phyloP scores from a whole-genome alignment of 2,113 vertebrate genomes.

The Speoplatyrhinus poulsoni region DNA sequence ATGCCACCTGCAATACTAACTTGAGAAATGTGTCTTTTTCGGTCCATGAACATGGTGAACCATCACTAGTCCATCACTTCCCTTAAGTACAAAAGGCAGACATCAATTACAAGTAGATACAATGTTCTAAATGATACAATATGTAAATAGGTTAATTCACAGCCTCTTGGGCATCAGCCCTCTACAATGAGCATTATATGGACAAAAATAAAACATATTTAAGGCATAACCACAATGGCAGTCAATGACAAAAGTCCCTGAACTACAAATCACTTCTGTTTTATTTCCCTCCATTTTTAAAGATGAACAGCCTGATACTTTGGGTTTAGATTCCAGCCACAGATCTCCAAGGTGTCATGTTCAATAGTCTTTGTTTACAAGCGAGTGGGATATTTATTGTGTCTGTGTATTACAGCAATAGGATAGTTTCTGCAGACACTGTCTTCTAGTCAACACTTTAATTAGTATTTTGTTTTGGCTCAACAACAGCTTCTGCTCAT shows the following conservation, averaged over 20 bases:
- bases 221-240: conserved; percentile 12
- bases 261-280: conserved; percentile 15
- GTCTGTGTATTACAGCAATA: conserved; percentile 45
- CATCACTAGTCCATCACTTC: too few relatives aligned
- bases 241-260: conserved; percentile 7
- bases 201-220: background rate
- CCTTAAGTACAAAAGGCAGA: background rate
- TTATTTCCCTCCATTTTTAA: conserved; percentile 4
- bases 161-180: background rate
- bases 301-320: conserved; percentile 6
- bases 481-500: conserved; percentile 57
- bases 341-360: conserved; percentile 69
- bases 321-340: conserved; percentile 20
- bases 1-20: background rate
- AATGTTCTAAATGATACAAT: background rate
- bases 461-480: conserved; percentile 61
- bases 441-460: conserved; percentile 59
- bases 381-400: conserved; percentile 40
- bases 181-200: background rate
- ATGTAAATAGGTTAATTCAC: background rate
- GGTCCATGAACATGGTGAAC: too few relatives aligned
- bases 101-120: background rate
- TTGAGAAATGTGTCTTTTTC: background rate
- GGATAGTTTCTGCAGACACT: conserved; percentile 48
- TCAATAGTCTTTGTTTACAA: conserved; percentile 54